These are phyloP conservation scores for Parazoanthus darwini DNA, from an alignment of 92 coral and sea anemone species.

Conservation along the genomic window DNA sequence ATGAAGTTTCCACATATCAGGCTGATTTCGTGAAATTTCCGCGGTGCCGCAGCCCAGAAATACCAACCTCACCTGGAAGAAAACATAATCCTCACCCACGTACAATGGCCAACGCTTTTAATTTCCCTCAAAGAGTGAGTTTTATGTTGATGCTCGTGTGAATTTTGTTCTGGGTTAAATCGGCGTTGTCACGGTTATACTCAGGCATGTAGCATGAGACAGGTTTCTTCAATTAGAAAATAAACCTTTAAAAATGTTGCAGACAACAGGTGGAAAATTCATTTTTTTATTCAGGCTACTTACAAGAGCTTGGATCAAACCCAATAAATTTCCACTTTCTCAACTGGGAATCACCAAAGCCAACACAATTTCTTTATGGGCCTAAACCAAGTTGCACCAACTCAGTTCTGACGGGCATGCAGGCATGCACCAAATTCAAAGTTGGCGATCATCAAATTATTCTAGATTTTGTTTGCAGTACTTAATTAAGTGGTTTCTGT, in stretches of 20 bases:
- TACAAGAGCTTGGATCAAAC: no score
- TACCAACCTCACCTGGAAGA: slow-evolving; percentile 72
- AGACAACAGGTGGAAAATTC: neutral
- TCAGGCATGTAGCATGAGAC: neutral
- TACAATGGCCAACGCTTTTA: slow-evolving; percentile 75
- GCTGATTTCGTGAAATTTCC: slow-evolving; percentile 57
- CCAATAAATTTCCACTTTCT: no score
- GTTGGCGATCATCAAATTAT: no score
- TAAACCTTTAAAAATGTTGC: neutral
- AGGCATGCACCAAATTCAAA: no score
- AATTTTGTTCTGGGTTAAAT: neutral
- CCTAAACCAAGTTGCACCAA: no score
- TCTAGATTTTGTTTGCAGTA: no score
- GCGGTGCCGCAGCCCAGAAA: slow-evolving; percentile 54
- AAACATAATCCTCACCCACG: slow-evolving; percentile 82
- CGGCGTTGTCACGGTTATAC: neutral
- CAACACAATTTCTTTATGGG: no score
- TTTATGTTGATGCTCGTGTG: neutral
- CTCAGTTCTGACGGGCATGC: no score
- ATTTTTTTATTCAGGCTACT: no score
- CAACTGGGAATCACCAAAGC: no score
- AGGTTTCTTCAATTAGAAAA: neutral
- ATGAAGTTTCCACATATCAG: slow-evolving; percentile 68
- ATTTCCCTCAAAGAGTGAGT: slow-evolving; percentile 73
- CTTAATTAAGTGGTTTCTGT: no score